Conservation (phyloP, 2,888 invertebrate genomes). For the Eubasilissa splendida region DNA sequence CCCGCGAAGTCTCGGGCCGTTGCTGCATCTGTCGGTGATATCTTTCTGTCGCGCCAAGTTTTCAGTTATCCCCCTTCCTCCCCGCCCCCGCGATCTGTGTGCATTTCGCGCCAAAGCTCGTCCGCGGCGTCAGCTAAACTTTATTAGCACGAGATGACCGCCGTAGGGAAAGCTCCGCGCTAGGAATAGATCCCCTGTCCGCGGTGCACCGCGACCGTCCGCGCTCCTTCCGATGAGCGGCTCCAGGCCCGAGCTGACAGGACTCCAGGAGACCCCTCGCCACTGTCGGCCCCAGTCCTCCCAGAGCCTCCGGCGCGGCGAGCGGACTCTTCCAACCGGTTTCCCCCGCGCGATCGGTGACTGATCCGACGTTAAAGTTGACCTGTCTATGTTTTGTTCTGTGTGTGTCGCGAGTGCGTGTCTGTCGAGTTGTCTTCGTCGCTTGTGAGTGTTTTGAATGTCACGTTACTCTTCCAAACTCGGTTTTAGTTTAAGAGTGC, state of each 20-base stretch:
- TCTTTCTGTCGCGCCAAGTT: constrained; percentile 38
- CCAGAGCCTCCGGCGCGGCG: not conserved
- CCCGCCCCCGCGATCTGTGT: constrained; percentile 25
- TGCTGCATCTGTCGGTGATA: constrained; percentile 18
- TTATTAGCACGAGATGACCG: constrained; percentile 50
- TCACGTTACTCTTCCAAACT: constrained; percentile 16
- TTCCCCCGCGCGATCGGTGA: not conserved
- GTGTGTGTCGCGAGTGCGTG: constrained; percentile 8
- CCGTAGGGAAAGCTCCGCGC: constrained; percentile 52
- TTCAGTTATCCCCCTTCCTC: constrained; percentile 17
- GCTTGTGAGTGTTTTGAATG: constrained; percentile 7
- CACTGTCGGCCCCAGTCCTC: not conserved
- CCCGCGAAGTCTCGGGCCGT: constrained; percentile 13
- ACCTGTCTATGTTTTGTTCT: not conserved
- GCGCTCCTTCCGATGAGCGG: constrained; percentile 16
- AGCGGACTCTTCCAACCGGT: not conserved
- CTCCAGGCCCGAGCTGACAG: not conserved
- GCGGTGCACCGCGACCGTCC: constrained; percentile 32
- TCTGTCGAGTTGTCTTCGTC: constrained; percentile 1
- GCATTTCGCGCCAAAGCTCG: constrained; percentile 47
- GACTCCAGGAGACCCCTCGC: not conserved
- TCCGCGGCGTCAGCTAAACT: constrained; percentile 48
- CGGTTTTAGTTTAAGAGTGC: not conserved
- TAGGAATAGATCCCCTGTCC: constrained; percentile 48
- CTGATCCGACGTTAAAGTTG: not conserved